Evolutionary conservation across 2,888 invertebrate species (phyloP).

Genomic region (Drosophila koepferae): DNA sequence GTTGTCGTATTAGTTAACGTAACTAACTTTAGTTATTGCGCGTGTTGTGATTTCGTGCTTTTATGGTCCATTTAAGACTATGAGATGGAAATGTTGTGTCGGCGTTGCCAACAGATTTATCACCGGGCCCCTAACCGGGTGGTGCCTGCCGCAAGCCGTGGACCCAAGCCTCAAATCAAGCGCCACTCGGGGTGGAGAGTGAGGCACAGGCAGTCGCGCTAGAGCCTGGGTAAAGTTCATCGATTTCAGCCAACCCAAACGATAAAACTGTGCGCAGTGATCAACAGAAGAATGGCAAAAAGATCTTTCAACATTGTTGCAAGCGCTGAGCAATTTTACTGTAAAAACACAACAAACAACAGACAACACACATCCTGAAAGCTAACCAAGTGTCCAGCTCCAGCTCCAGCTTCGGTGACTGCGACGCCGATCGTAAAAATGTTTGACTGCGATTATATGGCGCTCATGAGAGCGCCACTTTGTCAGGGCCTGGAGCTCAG

Average conservation of each 20-base stretch:
- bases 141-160: constrained; percentile 8
- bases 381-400: constrained; percentile 24
- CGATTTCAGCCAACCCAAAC: constrained; percentile 75
- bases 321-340: constrained; percentile 57
- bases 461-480: constrained; percentile 81
- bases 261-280: constrained; percentile 73
- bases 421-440: constrained; percentile 74
- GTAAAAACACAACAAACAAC: constrained; percentile 45
- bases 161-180: constrained; percentile 12
- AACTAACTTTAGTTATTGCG: constrained; percentile 82
- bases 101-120: constrained; percentile 81
- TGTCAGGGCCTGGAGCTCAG: constrained; percentile 48
- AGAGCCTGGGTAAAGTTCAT: constrained; percentile 74
- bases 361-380: constrained; percentile 24
- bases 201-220: neutral
- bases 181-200: neutral
- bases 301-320: constrained; percentile 71
- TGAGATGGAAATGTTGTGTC: constrained; percentile 79
- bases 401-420: constrained; percentile 16
- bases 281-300: constrained; percentile 58
- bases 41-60: constrained; percentile 77
- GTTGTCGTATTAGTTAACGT: constrained; percentile 78
- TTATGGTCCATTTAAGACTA: constrained; percentile 81
- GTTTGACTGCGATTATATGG: constrained; percentile 82
- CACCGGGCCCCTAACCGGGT: constrained; percentile 58